phyloP scores from a whole-genome alignment of 2,797 vertebrate genomes.

The Urosaurus nigricauda region DNA sequence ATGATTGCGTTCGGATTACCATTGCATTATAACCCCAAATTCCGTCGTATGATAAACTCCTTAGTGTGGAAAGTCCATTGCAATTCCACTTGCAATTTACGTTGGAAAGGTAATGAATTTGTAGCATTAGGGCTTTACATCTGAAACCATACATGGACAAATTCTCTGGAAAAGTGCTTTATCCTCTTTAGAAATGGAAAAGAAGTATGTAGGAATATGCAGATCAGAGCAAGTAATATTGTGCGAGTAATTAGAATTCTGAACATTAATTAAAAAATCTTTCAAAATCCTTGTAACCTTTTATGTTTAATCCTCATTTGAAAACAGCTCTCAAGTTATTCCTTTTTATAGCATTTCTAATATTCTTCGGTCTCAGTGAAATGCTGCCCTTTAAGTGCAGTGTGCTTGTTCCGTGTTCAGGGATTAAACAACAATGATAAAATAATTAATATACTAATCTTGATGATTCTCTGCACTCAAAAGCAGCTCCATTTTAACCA shows the following conservation, averaged over 20 bases:
- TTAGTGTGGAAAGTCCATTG: neutral
- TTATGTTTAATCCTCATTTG: conserved; percentile 33
- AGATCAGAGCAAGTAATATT: neutral
- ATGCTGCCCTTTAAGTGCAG: conserved; percentile 31
- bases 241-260: conserved; percentile 28
- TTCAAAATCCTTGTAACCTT: conserved; percentile 17
- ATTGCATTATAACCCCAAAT: too few relatives aligned
- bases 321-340: conserved; percentile 11
- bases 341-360: neutral
- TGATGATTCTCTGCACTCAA: conserved; percentile 7
- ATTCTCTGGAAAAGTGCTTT: neutral
- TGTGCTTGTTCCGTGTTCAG: neutral
- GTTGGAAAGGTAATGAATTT: neutral
- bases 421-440: conserved; percentile 31
- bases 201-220: neutral
- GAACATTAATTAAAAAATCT: conserved; percentile 27
- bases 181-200: neutral
- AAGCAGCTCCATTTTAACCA: neutral
- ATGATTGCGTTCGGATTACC: too few relatives aligned
- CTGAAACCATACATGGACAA: neutral
- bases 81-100: neutral
- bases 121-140: neutral
- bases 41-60: too few relatives aligned
- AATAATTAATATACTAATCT: conserved; percentile 43
- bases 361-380: conserved; percentile 21